Conservation (phyloP, 2,888 invertebrate genomes). For the Ecliptopera silaceata region DNA sequence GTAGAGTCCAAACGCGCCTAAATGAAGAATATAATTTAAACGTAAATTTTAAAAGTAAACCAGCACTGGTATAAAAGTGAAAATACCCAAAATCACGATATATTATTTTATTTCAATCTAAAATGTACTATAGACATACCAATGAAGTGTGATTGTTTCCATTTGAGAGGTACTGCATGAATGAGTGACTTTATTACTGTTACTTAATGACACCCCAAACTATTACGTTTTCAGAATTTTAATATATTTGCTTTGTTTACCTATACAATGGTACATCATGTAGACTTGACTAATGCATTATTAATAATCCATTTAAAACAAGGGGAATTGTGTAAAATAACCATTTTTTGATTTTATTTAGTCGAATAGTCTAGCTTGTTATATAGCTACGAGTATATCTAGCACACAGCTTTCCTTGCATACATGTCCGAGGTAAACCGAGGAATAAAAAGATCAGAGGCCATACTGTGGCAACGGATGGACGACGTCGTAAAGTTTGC, state of each 20-base stretch:
- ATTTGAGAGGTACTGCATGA: slow-evolving; percentile 54
- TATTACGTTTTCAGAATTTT: slow-evolving; percentile 47
- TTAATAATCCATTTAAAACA: neutral
- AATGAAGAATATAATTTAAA: too few relatives aligned
- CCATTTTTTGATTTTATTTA: slow-evolving; percentile 58
- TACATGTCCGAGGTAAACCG: slow-evolving; percentile 41
- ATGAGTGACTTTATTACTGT: slow-evolving; percentile 54
- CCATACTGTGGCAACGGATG: slow-evolving; percentile 56
- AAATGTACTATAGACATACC: slow-evolving; percentile 50
- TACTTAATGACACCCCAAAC: slow-evolving; percentile 34
- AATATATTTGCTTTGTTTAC: slow-evolving; percentile 34
- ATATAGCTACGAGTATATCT: slow-evolving; percentile 62
- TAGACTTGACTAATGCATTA: neutral
- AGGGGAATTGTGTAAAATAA: too few relatives aligned
- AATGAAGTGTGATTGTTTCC: slow-evolving; percentile 68
- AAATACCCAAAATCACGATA: neutral
- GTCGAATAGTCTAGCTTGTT: slow-evolving; percentile 62
- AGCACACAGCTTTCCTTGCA: slow-evolving; percentile 49
- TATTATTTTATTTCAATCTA: slow-evolving; percentile 34
- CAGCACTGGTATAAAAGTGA: too few relatives aligned
- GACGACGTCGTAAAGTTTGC: slow-evolving; percentile 61
- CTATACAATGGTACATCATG: neutral
- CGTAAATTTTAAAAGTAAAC: too few relatives aligned
- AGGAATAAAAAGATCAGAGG: slow-evolving; percentile 57
- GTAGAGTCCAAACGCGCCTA: too few relatives aligned